phyloP scores from a whole-genome alignment of 2,113 vertebrate genomes.

The Dasyprocta punctata region DNA sequence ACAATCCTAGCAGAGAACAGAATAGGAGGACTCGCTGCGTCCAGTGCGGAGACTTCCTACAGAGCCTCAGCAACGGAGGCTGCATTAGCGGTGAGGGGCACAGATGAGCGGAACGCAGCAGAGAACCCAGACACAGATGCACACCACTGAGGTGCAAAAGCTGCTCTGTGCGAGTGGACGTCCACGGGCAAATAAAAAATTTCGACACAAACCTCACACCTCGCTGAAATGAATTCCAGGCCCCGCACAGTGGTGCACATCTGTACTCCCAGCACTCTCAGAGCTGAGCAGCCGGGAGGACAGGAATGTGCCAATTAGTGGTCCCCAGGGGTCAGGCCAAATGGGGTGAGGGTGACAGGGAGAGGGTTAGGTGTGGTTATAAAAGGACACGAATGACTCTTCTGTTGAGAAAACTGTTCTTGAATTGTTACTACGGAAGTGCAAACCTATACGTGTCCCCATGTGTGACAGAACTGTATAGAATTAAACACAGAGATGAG shows the following conservation, averaged over 20 bases:
- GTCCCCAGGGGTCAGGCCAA: too few species aligned
- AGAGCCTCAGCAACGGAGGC: background rate
- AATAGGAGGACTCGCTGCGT: background rate
- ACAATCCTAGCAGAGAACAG: background rate
- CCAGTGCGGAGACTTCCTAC: background rate
- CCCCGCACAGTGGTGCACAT: background rate
- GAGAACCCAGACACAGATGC: background rate
- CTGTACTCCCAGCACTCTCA: background rate
- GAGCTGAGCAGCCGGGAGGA: too few species aligned
- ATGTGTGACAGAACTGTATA: background rate
- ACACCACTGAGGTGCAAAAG: background rate
- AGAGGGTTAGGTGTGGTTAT: background rate
- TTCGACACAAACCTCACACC: background rate
- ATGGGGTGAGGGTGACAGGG: background rate
- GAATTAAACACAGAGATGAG: background rate
- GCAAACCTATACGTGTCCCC: background rate
- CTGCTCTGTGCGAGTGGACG: background rate
- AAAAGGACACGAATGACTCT: background rate
- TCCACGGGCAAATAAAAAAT: background rate
- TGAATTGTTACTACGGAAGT: background rate
- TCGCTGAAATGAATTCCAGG: background rate
- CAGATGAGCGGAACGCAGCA: background rate
- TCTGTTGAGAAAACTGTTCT: background rate
- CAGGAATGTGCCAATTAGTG: background rate
- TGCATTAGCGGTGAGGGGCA: background rate